A percentile compares a stretch with the other conserved stretches of the same genome.
Conservation (phyloP, 2,113 vertebrate species). For the Rhadina sibilatrix region DNA sequence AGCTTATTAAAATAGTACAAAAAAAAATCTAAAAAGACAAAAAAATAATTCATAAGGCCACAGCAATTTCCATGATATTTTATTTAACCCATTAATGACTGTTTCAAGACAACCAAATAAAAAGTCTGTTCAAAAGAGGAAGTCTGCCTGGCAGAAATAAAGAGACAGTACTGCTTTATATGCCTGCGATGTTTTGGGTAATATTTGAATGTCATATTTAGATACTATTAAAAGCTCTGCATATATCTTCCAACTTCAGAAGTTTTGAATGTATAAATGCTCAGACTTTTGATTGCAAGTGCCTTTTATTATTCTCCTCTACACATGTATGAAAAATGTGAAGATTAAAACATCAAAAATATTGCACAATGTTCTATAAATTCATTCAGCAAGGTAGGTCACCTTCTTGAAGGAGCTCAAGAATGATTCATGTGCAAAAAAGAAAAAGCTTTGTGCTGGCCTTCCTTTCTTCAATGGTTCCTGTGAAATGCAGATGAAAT, state of each 20-base stretch:
- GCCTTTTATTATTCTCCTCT: not conserved
- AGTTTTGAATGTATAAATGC: not conserved
- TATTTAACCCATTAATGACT: not conserved
- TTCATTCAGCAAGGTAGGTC: conserved; percentile 1
- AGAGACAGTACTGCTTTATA: not conserved
- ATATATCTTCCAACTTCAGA: not conserved
- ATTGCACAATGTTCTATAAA: not conserved
- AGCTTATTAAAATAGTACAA: not conserved
- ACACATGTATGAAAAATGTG: not conserved
- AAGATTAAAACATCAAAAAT: conserved; percentile 27
- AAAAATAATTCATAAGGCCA: not conserved
- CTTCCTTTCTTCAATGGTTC: not conserved
- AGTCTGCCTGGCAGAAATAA: not conserved
- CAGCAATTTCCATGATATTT: not conserved
- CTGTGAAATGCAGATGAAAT: conserved; percentile 16
- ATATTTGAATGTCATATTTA: not conserved
- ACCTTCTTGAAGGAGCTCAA: not conserved
- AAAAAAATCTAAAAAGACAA: not conserved
- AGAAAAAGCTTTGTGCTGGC: conserved; percentile 5
- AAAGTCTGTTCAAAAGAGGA: not conserved
- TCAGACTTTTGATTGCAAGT: not conserved
- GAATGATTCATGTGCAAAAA: conserved; percentile 3
- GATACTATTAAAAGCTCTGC: not conserved
- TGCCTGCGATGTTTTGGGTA: not conserved
- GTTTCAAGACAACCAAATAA: not conserved